Evolutionary conservation across 2,113 vertebrate genomes (phyloP), one percentile per base, ranked within the genome.

Genomic region (Atherinomorus stipes): DNA sequence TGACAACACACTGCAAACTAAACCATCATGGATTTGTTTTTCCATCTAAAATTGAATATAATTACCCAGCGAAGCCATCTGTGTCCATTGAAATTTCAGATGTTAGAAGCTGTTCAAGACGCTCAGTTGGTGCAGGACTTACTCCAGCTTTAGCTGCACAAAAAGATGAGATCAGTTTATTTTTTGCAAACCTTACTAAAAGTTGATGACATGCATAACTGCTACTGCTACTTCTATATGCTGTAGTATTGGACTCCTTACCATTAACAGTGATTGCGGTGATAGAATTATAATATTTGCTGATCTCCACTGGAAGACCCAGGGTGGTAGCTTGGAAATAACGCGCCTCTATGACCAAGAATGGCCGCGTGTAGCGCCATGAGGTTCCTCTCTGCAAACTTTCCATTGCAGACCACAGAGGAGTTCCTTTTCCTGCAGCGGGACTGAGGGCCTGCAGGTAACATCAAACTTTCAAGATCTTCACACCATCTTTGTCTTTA

Each of bases 291-390:
- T 81, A 93, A 56, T 93, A 93, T 92, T 94, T 94, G 89, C 90
- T 93, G 16, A 94, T 93, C 87, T 95, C 94, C 31, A 90, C 59
- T 15, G 93, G 93, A 4, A 95, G 69, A 51, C 94, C 94, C 45
- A 94, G 76, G 37, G 76, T 87, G 25, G 91, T 92, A 10, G 94
- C 88, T 73, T 92, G 90, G 57, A 92, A 83, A 61, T 88, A 94
- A 58, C 93, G 91, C 34, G 74, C 88, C 76, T 95, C 94, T 51
- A 84, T 49, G 12, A 74, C 76, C 42, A 94, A 62, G 40, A 78
- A 92, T 0, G 92, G 13, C 60, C 93, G 92, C 7, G 91, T 91
- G 74, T 80, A 53, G 38, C 92, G 90, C 90, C 88, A 93, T 12
- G 92, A 90, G 16, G 69, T 7, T 25, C 93, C 92, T 11, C 42